Base-by-base conservation (phyloP, 2,113 vertebrate genomes). In the Lepidiolamprologus cunningtoni region DNA sequence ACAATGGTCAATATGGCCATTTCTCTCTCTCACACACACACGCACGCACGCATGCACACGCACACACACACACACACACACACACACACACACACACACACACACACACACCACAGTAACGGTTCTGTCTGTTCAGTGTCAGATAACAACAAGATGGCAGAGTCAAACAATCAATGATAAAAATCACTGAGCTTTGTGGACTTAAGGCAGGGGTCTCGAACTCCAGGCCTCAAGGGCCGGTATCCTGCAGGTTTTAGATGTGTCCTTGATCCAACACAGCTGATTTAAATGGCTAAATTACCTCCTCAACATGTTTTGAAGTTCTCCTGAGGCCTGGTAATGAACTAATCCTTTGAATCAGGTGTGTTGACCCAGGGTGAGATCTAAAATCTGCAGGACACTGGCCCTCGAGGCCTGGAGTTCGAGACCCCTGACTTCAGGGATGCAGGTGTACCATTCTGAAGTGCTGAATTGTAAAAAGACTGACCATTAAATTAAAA, bases 31-130 rank as follows among this genome's bases (percentile, higher is more conserved):
- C n/a, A n/a, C n/a, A n/a, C n/a, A n/a, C n/a, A n/a, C n/a, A n/a
- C 17, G 0, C 8, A 21, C 28, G 0, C 12, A 47, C 13, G 2
- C 42, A 31, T 3, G 23, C 26, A 1, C 28, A 31, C 2, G 3
- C 53, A 7, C 40, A 1, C 40, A 1, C 23, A 3, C 42, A 0
- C 42, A 2, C 4, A 10, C 50, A 19, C 47, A 33, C 9, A 23
- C 13, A 3, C 42, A 0, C 26, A 1, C 28, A 31, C 2, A 1
- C 53, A 7, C 40, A 1, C 40, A 1, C 23, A 3, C 42, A 0
- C 42, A 2, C 4, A 10, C 50, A 19, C 47, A 33, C 9, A 23
- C 13, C 33, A 85, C 17, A 58, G 80, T 47, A 14, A 19, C 8
- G 2, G 33, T 52, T 21, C 61, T 71, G 26, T 58, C 47, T 21